Percentiles rank a stretch among this genome's conserved stretches.
Evolutionary conservation across 2,888 invertebrate genomes (phyloP).

Genomic region (Stenodema calcarata): DNA sequence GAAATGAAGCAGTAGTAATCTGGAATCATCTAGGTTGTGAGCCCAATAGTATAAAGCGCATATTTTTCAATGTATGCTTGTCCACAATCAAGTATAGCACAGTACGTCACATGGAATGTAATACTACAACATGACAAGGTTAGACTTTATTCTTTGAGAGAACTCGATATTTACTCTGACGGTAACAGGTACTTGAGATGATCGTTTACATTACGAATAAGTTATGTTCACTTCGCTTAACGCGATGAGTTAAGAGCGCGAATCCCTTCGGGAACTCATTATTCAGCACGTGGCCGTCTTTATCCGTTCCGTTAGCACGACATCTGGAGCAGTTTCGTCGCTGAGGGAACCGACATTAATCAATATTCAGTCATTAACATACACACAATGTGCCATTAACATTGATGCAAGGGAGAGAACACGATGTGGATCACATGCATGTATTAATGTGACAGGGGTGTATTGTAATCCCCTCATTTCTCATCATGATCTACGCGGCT

Average conservation of each 20-base stretch:
- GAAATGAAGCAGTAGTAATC: no score
- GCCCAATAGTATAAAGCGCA: no score
- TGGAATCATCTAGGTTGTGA: no score
- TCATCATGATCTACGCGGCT: conserved; percentile 11
- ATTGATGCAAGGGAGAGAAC: conserved; percentile 16
- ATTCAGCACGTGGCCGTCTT: neutral
- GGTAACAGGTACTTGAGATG: no score
- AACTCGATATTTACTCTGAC: no score
- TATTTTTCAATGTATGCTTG: no score
- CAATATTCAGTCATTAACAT: conserved; percentile 16
- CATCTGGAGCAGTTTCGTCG: neutral
- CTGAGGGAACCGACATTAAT: neutral
- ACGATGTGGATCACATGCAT: conserved; percentile 25
- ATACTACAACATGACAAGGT: no score
- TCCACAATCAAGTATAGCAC: no score
- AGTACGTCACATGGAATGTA: no score
- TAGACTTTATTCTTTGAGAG: no score
- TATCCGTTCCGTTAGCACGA: neutral
- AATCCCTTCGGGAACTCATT: neutral
- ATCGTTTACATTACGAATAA: no score
- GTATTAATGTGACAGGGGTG: conserved; percentile 28
- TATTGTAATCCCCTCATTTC: conserved; percentile 34
- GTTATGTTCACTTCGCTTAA: no score
- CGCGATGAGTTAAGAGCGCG: neutral
- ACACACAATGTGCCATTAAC: conserved; percentile 23